Evolutionary conservation across 2,113 vertebrate species (phyloP), one percentile per base, ranked within the genome.

Genomic region (Leucosticte australis): DNA sequence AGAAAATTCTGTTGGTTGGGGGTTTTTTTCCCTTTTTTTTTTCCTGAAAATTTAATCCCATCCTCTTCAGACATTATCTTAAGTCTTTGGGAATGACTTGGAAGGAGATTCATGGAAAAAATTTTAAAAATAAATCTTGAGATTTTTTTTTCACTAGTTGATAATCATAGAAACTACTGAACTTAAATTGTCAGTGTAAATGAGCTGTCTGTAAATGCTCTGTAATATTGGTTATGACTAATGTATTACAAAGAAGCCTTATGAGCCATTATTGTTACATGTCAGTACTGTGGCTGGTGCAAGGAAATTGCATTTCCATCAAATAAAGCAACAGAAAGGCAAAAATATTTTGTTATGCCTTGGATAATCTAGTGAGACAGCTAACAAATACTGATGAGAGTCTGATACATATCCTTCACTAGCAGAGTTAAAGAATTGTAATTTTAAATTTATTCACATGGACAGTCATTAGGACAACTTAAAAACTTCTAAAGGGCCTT

Each of bases 21-120:
- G 7, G 1, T 9, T 20, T 50, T n/a, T 11, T 15, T 16, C 5
- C 3, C 12, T 18, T 3, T 26, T 17, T 31, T 16, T n/a, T 26
- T 23, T 9, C 15, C 41, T 83, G 55, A 69, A 53, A 70, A 77
- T 18, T 16, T 92, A 57, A 50, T 50, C 42, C 42, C 60, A 42
- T 50, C 9, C 21, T 31, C 11, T 67, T 59, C 17, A 59, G 62
- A 50, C 6, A 59, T 42, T 35, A 47, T 64, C 49, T 55, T 39
- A 20, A 50, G 16, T 67, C 35, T 81, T 87, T 52, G 19, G 21
- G 18, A 44, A 52, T 62, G 37, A 50, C 39, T 56, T 26, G 46
- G 37, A 83, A n/a, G 15, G 49, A 91, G 28, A 65, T 11, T 18
- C 31, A 42, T 39, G 27, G 47, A 81, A 92, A 94, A 89, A 35